phyloP scores from a whole-genome alignment of 2,113 vertebrate genomes.

The Melanerpes aurifrons region DNA sequence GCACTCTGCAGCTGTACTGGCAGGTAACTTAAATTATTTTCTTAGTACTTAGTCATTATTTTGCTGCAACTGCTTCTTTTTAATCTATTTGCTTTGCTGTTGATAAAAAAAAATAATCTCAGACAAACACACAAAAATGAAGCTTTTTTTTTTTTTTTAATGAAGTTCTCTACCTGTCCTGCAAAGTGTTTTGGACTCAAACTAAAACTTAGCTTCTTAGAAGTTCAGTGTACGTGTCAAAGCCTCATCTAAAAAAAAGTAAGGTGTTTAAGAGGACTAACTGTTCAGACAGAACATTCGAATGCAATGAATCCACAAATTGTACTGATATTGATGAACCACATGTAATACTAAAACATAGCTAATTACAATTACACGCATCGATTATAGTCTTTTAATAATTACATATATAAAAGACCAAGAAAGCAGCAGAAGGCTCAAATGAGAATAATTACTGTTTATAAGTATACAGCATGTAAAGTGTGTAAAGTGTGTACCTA shows the following conservation, averaged over 20 bases:
- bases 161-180: neutral
- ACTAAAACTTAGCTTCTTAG: neutral
- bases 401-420: neutral
- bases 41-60: neutral
- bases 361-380: neutral
- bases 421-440: neutral
- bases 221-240: neutral
- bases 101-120: neutral
- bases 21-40: neutral
- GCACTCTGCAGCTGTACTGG: neutral
- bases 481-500: neutral
- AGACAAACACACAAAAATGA: neutral
- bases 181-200: neutral
- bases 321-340: neutral
- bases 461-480: neutral
- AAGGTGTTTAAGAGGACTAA: neutral
- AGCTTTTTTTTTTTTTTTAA: too few relatives aligned
- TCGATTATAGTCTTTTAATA: neutral
- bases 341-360: fast-evolving
- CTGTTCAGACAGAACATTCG: neutral
- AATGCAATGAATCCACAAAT: neutral
- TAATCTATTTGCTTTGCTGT: neutral
- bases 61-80: neutral
- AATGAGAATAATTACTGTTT: neutral
- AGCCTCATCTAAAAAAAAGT: neutral